Conservation (phyloP, 2,113 vertebrate genomes). For the Tretioscincus oriximinensis region DNA sequence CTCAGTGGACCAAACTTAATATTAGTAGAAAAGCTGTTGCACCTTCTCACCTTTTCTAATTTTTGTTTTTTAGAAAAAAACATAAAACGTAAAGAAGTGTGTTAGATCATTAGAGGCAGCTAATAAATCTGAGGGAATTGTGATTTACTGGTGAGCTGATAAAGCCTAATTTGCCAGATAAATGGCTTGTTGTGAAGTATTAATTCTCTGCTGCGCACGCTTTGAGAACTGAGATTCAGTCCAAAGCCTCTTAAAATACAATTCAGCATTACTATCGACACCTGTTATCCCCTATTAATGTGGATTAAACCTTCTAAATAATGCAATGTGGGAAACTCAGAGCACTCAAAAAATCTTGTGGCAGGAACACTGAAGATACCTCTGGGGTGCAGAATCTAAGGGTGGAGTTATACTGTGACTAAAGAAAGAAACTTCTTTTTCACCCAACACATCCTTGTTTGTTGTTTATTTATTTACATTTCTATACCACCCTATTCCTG, state of each 20-base stretch:
- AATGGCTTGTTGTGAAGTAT: conserved; percentile 53
- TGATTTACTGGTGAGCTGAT: conserved; percentile 46
- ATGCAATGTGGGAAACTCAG: neutral
- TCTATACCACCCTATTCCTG: no score
- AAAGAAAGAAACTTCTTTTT: no score
- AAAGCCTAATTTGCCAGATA: conserved; percentile 62
- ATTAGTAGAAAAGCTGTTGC: neutral
- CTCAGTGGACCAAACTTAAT: neutral
- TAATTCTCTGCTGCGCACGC: conserved; percentile 46
- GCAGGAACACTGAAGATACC: no score
- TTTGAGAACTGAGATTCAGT: conserved; percentile 33
- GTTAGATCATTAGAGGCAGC: conserved; percentile 44
- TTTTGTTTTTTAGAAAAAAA: neutral
- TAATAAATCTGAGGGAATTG: conserved; percentile 54
- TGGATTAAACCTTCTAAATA: neutral
- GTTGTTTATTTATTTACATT: no score
- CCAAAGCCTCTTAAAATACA: neutral
- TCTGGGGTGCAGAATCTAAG: no score
- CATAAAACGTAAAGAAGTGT: conserved; percentile 1
- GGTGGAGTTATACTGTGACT: no score
- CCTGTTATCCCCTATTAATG: no score
- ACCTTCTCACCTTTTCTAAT: neutral
- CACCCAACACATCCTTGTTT: no score
- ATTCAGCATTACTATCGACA: neutral
- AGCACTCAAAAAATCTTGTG: no score